Base-by-base conservation (phyloP, 1,140 invertebrate genomes). In the Goniozus legneri region DNA sequence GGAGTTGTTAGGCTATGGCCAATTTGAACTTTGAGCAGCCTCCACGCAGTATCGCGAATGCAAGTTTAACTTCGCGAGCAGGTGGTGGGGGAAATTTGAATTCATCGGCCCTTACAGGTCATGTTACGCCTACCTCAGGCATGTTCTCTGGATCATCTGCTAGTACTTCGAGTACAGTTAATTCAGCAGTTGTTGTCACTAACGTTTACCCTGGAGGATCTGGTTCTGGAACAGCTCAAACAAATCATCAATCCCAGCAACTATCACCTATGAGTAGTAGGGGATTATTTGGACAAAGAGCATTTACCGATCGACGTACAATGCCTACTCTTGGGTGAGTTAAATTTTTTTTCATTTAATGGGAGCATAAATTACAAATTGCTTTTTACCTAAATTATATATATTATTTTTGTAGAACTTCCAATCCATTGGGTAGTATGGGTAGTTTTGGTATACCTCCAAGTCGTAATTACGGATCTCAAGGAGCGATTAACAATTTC, bases 11-110 rank as follows among this genome's bases (percentile, higher is more conserved):
- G 82, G 82, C 80, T 83, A 87, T 88, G 85, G 85, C 85, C 80
- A 87, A 87, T 80, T 79, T 88, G 81, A 88, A 87, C 79, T 87
- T 87, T 76, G 85, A 88, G 75, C 85, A 87, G 76, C 84, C 85
- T 58, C 83, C 84, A 77, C 81, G 84, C 80, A 85, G 82, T 80
- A 82, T 85, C 76, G 82, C 82, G 69, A 84, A 82, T 67, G 78
- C 82, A 64, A 81, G 82, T 57, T 76, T 85, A 62, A 79, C 79
- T 57, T 76, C 79, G 41, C 78, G 82, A 49, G 77, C 76, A 46
- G 70, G 73, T 59, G 72, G 75, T 64, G 77, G 74, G 69, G 69
- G 56, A 4, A 33, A 4, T 33, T 71, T 85, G 74, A 79, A 77
- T 56, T 68, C 81, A 64, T 71, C 81, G 65, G 79, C 80, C 73